These are phyloP conservation scores for Caenorhabditis sinica DNA, from an alignment of 2,888 invertebrate species.

Conservation along the genomic window DNA sequence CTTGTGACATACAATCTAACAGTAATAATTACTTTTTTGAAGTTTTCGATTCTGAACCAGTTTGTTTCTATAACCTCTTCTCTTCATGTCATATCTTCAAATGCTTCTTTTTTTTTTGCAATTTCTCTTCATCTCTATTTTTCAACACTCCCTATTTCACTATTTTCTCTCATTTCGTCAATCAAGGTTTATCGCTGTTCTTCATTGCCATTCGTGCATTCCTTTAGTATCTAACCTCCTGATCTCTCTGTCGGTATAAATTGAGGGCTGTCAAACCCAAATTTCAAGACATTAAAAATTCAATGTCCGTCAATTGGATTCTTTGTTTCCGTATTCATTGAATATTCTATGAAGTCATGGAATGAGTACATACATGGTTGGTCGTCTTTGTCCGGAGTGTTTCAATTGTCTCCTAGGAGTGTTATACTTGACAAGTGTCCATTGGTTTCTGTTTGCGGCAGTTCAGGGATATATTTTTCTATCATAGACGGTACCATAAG, in stretches of 20 bases:
- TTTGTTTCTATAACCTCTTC: not conserved
- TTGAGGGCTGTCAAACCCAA: not conserved
- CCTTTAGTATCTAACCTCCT: not conserved
- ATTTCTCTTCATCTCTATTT: not conserved
- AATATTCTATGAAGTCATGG: too few species aligned
- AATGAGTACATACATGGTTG: too few species aligned
- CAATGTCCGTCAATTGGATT: too few species aligned
- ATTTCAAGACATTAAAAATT: not conserved
- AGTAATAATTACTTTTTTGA: not conserved
- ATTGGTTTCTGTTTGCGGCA: too few species aligned
- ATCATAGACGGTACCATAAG: too few species aligned
- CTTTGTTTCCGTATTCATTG: too few species aligned
- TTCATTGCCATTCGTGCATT: not conserved
- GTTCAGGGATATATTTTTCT: too few species aligned
- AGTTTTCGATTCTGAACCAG: not conserved
- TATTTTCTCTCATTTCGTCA: not conserved
- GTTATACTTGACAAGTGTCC: too few species aligned
- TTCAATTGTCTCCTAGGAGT: too few species aligned
- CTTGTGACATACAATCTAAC: not conserved
- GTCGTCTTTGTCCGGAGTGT: too few species aligned
- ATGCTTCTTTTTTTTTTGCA: not conserved
- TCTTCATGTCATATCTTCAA: not conserved
- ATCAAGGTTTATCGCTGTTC: not conserved
- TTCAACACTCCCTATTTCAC: not conserved
- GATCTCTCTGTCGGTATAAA: constrained; percentile 1